phyloP scores from a whole-genome alignment of 2,113 vertebrate species.

The Cyphomyrus discorhynchus region DNA sequence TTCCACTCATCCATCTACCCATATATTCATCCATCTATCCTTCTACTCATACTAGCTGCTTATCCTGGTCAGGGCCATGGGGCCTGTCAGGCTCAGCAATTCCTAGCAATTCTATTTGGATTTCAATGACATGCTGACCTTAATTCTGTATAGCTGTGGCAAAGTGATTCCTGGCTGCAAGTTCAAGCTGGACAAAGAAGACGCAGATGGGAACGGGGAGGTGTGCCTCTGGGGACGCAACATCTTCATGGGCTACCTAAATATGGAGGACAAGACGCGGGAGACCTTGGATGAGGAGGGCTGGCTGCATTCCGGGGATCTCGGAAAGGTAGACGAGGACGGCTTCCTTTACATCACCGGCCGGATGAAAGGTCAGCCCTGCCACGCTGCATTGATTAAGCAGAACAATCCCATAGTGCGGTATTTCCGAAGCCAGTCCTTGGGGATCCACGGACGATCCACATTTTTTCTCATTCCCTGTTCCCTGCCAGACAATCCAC shows the following conservation, averaged over 20 bases:
- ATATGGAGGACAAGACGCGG: conserved; percentile 76
- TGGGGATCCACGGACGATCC: not conserved
- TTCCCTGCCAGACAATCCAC: not conserved
- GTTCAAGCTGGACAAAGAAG: conserved; percentile 64
- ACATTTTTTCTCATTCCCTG: not conserved
- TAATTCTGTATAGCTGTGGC: conserved; percentile 60
- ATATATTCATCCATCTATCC: not conserved
- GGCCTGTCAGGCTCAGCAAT: not conserved
- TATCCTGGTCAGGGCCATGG: not conserved
- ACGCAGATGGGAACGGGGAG: conserved; percentile 66
- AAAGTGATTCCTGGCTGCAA: conserved; percentile 71
- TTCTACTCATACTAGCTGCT: not conserved
- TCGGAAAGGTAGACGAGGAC: conserved; percentile 67
- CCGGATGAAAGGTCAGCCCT: conserved; percentile 72
- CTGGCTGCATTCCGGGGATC: conserved; percentile 78
- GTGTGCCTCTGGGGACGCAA: conserved; percentile 83
- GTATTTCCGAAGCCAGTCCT: not conserved
- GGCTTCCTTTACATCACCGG: conserved; percentile 81
- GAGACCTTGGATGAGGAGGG: conserved; percentile 73
- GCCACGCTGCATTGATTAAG: not conserved
- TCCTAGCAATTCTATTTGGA: not conserved
- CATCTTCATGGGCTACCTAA: conserved; percentile 84
- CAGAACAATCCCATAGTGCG: not conserved
- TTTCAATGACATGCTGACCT: not conserved
- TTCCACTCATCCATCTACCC: not conserved